These are phyloP conservation scores for Platysteira castanea DNA, from an alignment of 2,113 vertebrate species.

Conservation along the genomic window DNA sequence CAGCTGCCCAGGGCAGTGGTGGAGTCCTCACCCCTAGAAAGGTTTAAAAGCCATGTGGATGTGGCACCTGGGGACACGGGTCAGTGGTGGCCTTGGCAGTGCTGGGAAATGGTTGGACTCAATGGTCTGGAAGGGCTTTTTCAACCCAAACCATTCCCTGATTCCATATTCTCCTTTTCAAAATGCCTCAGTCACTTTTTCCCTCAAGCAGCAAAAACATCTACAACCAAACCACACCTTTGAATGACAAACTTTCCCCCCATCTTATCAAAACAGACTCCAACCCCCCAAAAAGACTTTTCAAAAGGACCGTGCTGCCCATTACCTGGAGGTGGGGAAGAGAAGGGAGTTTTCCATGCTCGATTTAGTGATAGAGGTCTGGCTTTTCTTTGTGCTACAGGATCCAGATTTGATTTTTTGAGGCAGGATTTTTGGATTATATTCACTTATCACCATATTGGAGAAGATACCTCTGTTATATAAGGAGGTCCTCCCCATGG, in stretches of 20 bases:
- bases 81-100: background rate
- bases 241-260: rapidly evolving
- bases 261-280: rapidly evolving
- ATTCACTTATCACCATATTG: background rate
- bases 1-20: background rate
- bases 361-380: background rate
- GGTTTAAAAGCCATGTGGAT: rapidly evolving
- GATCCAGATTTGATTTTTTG: background rate
- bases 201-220: background rate
- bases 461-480: rapidly evolving
- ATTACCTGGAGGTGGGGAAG: background rate
- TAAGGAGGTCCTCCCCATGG: rapidly evolving
- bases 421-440: background rate
- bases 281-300: background rate
- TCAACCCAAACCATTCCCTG: background rate
- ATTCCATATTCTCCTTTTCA: background rate
- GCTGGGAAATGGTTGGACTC: rapidly evolving
- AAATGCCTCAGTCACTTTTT: background rate
- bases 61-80: background rate
- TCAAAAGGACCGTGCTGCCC: too few relatives aligned
- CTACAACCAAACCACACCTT: background rate
- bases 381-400: background rate
- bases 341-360: background rate
- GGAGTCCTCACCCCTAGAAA: background rate
- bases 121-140: rapidly evolving